A percentile compares a stretch with the other conserved stretches of the same genome.
Evolutionary conservation across 2,888 invertebrate species (phyloP).

Genomic region (Plebejus anna): DNA sequence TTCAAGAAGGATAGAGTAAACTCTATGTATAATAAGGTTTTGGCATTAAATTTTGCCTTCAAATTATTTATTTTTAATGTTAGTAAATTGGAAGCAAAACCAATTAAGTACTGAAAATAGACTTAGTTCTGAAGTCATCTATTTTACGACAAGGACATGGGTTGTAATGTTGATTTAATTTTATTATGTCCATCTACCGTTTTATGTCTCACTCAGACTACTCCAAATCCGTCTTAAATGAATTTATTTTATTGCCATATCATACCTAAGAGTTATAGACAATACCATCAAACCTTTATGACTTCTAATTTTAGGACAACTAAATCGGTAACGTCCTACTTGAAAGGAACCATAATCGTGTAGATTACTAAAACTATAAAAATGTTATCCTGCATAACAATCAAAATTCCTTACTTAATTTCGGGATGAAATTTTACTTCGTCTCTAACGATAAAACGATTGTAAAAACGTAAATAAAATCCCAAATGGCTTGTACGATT

Average conservation of each 20-base stretch:
- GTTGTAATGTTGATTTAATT: constrained; percentile 8
- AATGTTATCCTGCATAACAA: constrained; percentile 33
- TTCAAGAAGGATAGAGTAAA: too few relatives aligned
- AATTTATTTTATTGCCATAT: constrained; percentile 16
- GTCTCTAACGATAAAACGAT: constrained; percentile 29
- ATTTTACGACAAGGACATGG: constrained; percentile 8
- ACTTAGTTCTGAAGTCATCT: not conserved
- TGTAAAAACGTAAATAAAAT: constrained; percentile 61
- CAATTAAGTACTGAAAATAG: not conserved
- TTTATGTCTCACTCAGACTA: constrained; percentile 1
- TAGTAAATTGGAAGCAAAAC: not conserved
- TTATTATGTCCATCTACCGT: constrained; percentile 3
- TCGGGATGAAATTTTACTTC: constrained; percentile 3
- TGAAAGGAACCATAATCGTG: constrained; percentile 19
- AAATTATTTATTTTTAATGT: not conserved
- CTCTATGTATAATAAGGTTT: too few relatives aligned
- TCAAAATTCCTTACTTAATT: constrained; percentile 23
- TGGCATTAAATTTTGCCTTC: too few relatives aligned
- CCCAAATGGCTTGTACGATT: constrained; percentile 60
- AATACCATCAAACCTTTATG: constrained; percentile 22
- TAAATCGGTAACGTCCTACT: constrained; percentile 1
- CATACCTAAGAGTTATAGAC: constrained; percentile 23
- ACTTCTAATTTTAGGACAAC: constrained; percentile 8
- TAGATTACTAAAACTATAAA: constrained; percentile 30
- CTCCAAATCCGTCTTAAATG: constrained; percentile 14